These are phyloP conservation scores for Athene cunicularia DNA, from an alignment of 2,113 vertebrate species.

Conservation along the genomic window DNA sequence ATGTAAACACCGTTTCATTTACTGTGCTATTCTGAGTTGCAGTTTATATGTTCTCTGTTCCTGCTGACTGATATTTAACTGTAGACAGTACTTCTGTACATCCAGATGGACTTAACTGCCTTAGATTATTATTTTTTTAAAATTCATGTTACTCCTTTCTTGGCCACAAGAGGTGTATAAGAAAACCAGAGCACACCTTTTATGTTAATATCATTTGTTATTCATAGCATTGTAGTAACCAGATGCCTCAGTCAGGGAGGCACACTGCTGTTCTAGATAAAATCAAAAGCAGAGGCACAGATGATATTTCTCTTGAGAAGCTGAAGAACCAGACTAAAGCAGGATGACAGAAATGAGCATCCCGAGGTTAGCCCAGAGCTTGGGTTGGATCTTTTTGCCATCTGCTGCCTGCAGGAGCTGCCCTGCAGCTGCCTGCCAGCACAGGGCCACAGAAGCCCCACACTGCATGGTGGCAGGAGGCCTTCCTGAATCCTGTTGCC, in stretches of 20 bases:
- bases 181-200: background rate
- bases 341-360: background rate
- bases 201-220: background rate
- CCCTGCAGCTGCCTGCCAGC: background rate
- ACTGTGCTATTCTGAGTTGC: background rate
- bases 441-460: background rate
- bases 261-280: background rate
- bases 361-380: background rate
- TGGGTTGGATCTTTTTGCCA: background rate
- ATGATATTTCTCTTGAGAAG: background rate
- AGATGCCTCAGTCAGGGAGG: background rate
- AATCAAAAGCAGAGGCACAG: background rate
- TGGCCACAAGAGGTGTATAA: background rate
- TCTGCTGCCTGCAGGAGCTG: background rate
- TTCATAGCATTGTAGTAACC: background rate
- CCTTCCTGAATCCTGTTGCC: accelerated
- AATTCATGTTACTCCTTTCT: background rate
- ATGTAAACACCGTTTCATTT: background rate
- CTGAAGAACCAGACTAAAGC: background rate
- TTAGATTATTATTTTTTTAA: background rate
- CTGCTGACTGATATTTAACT: background rate
- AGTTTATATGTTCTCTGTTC: background rate
- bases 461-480: background rate
- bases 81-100: background rate
- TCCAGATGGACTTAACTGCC: background rate